phyloP scores from a whole-genome alignment of 1,140 invertebrate species.

The Hermatobates lingyangjiaoensis region DNA sequence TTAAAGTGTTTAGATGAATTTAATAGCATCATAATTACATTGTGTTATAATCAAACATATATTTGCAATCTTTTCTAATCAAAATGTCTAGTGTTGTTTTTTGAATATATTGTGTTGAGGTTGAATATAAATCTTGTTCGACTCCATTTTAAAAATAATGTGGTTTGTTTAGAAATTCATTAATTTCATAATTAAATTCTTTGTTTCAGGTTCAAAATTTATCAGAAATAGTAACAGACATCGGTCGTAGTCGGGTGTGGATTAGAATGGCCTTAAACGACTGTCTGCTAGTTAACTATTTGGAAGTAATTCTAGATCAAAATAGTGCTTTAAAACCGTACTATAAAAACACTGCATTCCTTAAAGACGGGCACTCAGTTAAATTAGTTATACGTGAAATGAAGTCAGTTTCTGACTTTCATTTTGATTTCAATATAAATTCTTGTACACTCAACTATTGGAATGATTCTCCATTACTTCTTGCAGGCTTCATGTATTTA shows the following conservation, averaged over 20 bases:
- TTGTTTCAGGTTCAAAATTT: constrained; percentile 23
- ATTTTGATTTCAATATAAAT: constrained; percentile 68
- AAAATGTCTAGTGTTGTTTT: neutral
- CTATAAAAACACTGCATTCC: constrained; percentile 56
- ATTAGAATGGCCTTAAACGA: constrained; percentile 74
- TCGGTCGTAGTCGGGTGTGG: constrained; percentile 81
- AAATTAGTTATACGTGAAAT: constrained; percentile 56
- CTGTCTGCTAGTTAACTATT: constrained; percentile 64
- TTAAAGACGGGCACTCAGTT: constrained; percentile 57
- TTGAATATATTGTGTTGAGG: no score
- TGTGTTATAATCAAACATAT: no score
- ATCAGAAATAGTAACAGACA: constrained; percentile 65
- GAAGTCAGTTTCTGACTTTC: constrained; percentile 52
- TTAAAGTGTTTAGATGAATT: no score
- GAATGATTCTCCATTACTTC: constrained; percentile 60
- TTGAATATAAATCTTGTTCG: no score
- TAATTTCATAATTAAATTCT: neutral
- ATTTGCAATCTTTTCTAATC: no score
- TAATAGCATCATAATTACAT: no score
- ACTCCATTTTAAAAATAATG: neutral
- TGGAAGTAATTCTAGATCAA: constrained; percentile 54
- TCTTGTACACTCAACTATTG: constrained; percentile 76
- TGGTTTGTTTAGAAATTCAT: neutral
- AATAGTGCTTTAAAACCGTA: constrained; percentile 50
- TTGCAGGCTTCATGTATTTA: constrained; percentile 68